Conservation (phyloP, 1,140 invertebrate species). For the Drosophila oshimai region DNA sequence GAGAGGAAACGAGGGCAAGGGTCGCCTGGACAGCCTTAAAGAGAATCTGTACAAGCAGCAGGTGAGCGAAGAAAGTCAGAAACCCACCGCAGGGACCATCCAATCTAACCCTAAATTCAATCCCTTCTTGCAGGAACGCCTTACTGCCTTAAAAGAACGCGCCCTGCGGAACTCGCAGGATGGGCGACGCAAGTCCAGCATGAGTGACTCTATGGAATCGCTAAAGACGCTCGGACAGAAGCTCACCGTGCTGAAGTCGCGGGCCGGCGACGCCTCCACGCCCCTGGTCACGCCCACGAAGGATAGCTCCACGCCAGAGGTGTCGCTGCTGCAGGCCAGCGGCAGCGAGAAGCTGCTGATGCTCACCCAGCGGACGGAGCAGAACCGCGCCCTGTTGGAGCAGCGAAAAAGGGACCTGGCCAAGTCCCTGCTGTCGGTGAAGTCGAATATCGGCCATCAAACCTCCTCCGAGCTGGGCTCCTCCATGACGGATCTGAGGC, state of each 20-base stretch:
- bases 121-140: conserved; percentile 31
- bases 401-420: conserved; percentile 63
- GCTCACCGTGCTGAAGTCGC: conserved; percentile 12
- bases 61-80: conserved; percentile 3
- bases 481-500: conserved; percentile 76
- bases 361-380: conserved; percentile 83
- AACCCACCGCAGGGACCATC: neutral
- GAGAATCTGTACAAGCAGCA: conserved; percentile 63
- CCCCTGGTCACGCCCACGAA: conserved; percentile 33
- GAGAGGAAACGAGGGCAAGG: conserved; percentile 28
- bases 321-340: conserved; percentile 23
- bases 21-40: conserved; percentile 56
- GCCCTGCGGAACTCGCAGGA: conserved; percentile 43
- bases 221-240: conserved; percentile 44
- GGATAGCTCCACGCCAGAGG: conserved; percentile 30
- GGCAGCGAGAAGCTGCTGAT: conserved; percentile 84
- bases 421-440: conserved; percentile 53
- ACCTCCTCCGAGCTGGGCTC: conserved; percentile 56
- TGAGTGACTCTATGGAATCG: conserved; percentile 57
- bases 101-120: too few relatives aligned
- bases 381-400: conserved; percentile 82
- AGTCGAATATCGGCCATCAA: conserved; percentile 48
- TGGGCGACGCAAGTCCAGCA: conserved; percentile 15
- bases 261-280: conserved; percentile 24
- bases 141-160: conserved; percentile 57